Evolutionary conservation across 2,888 invertebrate genomes (phyloP).

Genomic region (Xestia xanthographa): DNA sequence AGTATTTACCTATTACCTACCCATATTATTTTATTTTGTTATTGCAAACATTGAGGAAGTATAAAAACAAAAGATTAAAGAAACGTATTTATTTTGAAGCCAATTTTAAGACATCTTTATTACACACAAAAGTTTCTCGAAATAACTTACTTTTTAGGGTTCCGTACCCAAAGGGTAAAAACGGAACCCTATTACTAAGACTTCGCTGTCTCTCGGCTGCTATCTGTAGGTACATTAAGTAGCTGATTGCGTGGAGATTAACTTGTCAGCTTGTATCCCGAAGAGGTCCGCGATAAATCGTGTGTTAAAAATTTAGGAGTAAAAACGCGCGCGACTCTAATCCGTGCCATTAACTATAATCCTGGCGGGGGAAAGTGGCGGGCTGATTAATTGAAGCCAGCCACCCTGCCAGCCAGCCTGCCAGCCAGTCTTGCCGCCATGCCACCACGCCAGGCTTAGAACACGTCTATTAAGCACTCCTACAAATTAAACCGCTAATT

Average conservation of each 20-base stretch:
- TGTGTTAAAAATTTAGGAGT: constrained; percentile 73
- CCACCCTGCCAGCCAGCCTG: constrained; percentile 38
- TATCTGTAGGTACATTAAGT: constrained; percentile 52
- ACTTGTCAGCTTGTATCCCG: constrained; percentile 59
- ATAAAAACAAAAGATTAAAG: no score
- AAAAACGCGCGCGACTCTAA: constrained; percentile 75
- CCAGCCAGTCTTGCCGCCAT: constrained; percentile 44
- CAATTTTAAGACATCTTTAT: no score
- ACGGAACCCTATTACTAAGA: no score
- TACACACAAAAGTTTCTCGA: no score
- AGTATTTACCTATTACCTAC: no score
- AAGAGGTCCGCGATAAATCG: constrained; percentile 71
- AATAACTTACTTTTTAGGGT: no score
- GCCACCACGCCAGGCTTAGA: constrained; percentile 47
- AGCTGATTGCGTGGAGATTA: constrained; percentile 61
- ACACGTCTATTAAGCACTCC: constrained; percentile 52
- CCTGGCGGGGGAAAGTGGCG: constrained; percentile 74
- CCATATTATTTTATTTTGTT: no score
- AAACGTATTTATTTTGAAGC: no score
- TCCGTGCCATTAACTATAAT: constrained; percentile 80
- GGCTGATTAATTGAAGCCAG: constrained; percentile 78
- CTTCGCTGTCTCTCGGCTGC: no score
- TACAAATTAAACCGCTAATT: constrained; percentile 52
- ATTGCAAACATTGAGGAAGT: no score
- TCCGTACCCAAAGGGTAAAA: no score